Evolutionary conservation across 1,140 invertebrate genomes (phyloP).

Genomic region (Zaprionus africanus): DNA sequence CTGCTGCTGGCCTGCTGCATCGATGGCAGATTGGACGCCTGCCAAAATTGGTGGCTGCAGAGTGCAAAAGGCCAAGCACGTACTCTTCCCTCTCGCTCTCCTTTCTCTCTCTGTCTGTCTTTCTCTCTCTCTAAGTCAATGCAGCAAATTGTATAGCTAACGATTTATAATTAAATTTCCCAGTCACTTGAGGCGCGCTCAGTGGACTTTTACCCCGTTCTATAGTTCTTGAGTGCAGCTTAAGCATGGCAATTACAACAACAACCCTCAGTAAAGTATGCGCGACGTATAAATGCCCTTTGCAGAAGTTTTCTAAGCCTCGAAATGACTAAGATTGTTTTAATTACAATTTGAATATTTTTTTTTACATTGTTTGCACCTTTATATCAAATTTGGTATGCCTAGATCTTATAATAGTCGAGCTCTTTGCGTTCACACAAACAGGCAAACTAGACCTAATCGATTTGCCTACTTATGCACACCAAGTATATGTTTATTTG

Average conservation of each 20-base stretch:
- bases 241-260: constrained; percentile 22
- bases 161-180: constrained; percentile 68
- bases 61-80: constrained; percentile 30
- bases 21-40: constrained; percentile 47
- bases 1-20: constrained; percentile 37
- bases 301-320: no score
- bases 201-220: constrained; percentile 34
- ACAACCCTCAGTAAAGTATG: background rate
- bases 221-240: constrained; percentile 40
- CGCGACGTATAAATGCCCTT: background rate
- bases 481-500: no score
- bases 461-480: no score
- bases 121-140: background rate
- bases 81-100: constrained; percentile 14
- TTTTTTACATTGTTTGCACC: no score
- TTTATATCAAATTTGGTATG: no score
- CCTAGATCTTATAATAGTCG: no score
- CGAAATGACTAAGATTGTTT: no score
- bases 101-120: background rate
- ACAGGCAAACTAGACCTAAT: no score
- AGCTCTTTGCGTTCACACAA: no score
- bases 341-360: no score
- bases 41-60: constrained; percentile 30
- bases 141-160: constrained; percentile 40
- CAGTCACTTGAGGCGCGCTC: constrained; percentile 2